A percentile compares a stretch with the other conserved stretches of the same genome.
These are phyloP conservation scores for Prietella phreatophila DNA, from an alignment of 2,113 vertebrate species.

Conservation along the genomic window DNA sequence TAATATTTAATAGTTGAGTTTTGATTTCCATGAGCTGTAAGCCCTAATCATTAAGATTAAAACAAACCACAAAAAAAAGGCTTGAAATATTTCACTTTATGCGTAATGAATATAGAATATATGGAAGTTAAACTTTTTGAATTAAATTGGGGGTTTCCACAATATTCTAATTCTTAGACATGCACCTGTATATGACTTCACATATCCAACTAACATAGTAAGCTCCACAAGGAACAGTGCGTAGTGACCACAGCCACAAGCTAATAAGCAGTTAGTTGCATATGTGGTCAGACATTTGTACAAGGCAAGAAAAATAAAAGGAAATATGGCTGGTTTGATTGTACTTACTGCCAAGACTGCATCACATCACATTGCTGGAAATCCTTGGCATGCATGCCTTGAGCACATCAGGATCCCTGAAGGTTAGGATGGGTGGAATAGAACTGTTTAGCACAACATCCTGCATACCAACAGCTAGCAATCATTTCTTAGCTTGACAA, in stretches of 20 bases:
- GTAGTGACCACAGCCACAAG: background rate
- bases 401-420: background rate
- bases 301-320: background rate
- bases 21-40: too few relatives aligned
- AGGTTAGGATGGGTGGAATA: too few relatives aligned
- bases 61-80: too few relatives aligned
- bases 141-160: too few relatives aligned
- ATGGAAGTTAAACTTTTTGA: too few relatives aligned
- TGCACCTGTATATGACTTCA: background rate
- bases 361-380: background rate
- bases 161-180: too few relatives aligned
- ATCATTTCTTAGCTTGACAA: background rate
- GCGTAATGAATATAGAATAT: too few relatives aligned
- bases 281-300: background rate
- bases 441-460: too few relatives aligned
- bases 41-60: too few relatives aligned
- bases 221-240: background rate
- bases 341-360: background rate
- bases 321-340: background rate
- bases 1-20: too few relatives aligned
- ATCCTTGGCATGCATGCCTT: background rate
- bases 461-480: background rate
- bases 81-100: too few relatives aligned
- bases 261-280: background rate
- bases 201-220: background rate